Percentiles rank a stretch among this genome's conserved stretches.
Conservation (phyloP, 2,113 vertebrate genomes). For the Grammomys surdaster region DNA sequence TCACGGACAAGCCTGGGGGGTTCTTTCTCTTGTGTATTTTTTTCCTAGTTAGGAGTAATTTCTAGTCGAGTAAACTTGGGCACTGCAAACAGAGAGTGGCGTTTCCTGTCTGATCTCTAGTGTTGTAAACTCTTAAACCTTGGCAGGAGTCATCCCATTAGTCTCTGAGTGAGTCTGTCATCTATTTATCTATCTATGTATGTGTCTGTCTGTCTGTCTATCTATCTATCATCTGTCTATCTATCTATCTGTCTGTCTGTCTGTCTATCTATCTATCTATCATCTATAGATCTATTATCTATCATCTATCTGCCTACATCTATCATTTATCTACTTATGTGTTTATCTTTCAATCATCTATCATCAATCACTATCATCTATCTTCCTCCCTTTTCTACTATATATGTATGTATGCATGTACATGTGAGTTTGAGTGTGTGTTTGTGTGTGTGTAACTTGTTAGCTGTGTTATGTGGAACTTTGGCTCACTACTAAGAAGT, state of each 20-base stretch:
- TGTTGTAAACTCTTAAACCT: background rate
- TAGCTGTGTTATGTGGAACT: background rate
- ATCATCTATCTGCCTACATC: background rate
- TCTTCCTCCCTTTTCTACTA: background rate
- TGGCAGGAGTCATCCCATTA: background rate
- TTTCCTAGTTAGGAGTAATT: background rate
- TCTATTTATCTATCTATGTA: background rate
- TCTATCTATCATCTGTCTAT: background rate
- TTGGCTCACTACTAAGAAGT: background rate
- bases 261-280: background rate
- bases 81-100: background rate
- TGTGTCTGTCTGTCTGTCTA: background rate
- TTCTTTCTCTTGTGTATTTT: background rate
- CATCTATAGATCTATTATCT: background rate
- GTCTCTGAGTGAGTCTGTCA: background rate
- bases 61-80: background rate
- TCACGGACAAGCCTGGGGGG: background rate
- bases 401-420: background rate
- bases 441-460: background rate
- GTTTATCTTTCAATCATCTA: too few relatives aligned
- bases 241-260: background rate
- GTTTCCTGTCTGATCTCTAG: background rate
- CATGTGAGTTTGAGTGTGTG: background rate
- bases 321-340: too few relatives aligned
- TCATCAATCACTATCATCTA: background rate